Conservation (phyloP, 2,797 vertebrate species). For the Hephaestus fuliginosus region DNA sequence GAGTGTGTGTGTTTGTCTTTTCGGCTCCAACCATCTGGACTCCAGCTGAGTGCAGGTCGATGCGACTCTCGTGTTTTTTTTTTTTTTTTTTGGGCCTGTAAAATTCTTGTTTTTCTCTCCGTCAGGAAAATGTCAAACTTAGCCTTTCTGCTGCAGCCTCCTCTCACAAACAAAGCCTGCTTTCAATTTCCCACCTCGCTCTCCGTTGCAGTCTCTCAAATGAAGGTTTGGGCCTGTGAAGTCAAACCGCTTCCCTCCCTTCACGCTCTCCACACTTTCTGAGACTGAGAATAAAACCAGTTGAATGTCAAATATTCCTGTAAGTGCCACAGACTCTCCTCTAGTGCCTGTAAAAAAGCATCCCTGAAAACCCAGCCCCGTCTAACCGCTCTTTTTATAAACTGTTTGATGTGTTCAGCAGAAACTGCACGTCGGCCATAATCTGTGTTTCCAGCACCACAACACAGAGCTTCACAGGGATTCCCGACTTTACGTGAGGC, state of each 20-base stretch:
- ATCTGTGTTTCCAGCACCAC: constrained; percentile 19
- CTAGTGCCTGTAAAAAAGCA: constrained; percentile 25
- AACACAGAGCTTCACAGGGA: neutral
- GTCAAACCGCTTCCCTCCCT: constrained; percentile 25
- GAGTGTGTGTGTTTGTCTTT: neutral
- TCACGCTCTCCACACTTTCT: neutral
- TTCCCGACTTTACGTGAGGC: neutral
- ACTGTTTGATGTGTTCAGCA: constrained; percentile 44
- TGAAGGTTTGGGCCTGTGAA: constrained; percentile 16
- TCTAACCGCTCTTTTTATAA: constrained; percentile 34
- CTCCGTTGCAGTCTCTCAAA: neutral
- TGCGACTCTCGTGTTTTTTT: neutral
- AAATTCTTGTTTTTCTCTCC: constrained; percentile 57
- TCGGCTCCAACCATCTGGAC: constrained; percentile 59
- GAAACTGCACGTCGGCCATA: constrained; percentile 17
- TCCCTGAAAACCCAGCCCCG: constrained; percentile 7
- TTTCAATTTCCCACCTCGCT: constrained; percentile 48
- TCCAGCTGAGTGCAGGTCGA: constrained; percentile 60
- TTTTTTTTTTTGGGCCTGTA: constrained; percentile 44
- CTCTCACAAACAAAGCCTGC: constrained; percentile 54
- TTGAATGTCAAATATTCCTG: constrained; percentile 19
- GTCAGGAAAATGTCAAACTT: constrained; percentile 41
- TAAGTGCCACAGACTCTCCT: constrained; percentile 1
- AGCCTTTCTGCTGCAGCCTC: constrained; percentile 22
- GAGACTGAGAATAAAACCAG: neutral